These are phyloP conservation scores for Drosophila mojavensis DNA, from an alignment of 1,140 invertebrate genomes.

Conservation along the genomic window DNA sequence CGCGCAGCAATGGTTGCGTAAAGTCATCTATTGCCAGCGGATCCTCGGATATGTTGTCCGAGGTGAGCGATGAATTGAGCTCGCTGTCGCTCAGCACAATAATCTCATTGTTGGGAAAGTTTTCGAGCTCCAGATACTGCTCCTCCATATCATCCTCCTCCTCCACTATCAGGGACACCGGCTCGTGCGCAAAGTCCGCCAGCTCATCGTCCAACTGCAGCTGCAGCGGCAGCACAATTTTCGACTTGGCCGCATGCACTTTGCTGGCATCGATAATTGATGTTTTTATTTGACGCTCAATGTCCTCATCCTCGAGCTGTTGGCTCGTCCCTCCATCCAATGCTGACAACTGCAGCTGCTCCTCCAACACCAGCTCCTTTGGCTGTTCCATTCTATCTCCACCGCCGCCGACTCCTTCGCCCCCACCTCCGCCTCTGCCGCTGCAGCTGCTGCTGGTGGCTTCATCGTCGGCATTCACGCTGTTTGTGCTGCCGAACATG, in stretches of 20 bases:
- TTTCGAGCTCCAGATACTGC: conserved; percentile 52
- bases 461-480: conserved; percentile 17
- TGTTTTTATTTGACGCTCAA: conserved; percentile 75
- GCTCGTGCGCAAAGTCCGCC: conserved; percentile 44
- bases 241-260: conserved; percentile 59
- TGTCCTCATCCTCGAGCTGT: conserved; percentile 56
- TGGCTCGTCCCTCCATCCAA: background rate
- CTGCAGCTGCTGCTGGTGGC: conserved; percentile 14
- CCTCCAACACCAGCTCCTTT: conserved; percentile 5
- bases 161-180: conserved; percentile 15
- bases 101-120: conserved; percentile 72
- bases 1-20: conserved; percentile 24
- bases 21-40: conserved; percentile 76
- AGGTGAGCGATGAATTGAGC: conserved; percentile 67
- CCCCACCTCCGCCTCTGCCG: too few species aligned
- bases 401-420: background rate
- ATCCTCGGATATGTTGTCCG: conserved; percentile 72
- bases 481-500: conserved; percentile 65
- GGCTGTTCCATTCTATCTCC: conserved; percentile 16
- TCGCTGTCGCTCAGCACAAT: conserved; percentile 71
- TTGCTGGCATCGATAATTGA: conserved; percentile 75
- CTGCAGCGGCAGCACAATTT: conserved; percentile 42
- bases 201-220: conserved; percentile 56
- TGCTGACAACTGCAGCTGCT: conserved; percentile 1
- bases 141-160: conserved; percentile 66